phyloP scores from a whole-genome alignment of 1,140 invertebrate species.

The Ridgeia piscesae region DNA sequence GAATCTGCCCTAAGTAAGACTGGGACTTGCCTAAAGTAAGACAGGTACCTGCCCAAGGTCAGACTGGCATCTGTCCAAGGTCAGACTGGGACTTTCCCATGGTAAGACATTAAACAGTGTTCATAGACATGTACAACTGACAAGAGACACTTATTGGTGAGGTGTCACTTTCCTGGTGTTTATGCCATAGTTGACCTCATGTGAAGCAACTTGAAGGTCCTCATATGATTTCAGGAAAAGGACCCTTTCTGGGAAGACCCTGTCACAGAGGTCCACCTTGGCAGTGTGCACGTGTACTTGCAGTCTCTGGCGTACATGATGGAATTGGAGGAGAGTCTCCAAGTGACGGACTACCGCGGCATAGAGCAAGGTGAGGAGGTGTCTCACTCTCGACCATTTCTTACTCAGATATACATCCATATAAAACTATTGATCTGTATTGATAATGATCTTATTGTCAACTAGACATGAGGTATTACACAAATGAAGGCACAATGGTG shows the following conservation, averaged over 20 bases:
- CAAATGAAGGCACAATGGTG: no score
- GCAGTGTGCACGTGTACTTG: constrained; percentile 62
- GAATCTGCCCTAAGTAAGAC: no score
- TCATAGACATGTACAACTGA: no score
- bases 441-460: not conserved
- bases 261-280: constrained; percentile 63
- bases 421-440: not conserved
- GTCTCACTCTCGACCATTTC: not conserved
- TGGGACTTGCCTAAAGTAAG: no score
- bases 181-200: not conserved
- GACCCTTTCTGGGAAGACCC: constrained; percentile 68
- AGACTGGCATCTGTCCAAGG: no score
- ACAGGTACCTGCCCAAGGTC: no score
- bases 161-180: not conserved
- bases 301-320: constrained; percentile 64
- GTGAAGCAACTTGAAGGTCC: not conserved
- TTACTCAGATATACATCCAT: not conserved
- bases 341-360: constrained; percentile 63
- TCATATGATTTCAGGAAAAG: constrained; percentile 54
- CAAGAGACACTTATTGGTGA: no score
- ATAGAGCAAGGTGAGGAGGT: constrained; percentile 49
- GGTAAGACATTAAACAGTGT: no score
- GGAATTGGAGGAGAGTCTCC: constrained; percentile 63
- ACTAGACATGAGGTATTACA: not conserved
- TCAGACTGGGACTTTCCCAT: no score